Evolutionary conservation across 1,140 invertebrate genomes (phyloP), one percentile per base, ranked within the genome.

Genomic region (Microplitis mediator): DNA sequence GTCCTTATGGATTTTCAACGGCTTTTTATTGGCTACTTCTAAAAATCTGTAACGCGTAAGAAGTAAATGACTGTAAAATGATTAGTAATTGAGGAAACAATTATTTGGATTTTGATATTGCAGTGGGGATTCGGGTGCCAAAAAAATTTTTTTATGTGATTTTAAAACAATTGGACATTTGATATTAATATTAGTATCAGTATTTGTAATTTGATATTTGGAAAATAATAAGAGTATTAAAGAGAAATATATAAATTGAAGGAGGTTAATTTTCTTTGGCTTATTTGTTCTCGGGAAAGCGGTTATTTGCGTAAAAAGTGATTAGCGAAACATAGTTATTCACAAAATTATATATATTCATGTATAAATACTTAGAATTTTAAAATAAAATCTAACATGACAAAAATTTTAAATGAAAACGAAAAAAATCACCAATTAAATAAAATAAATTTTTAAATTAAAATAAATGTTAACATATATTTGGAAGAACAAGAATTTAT

Each of bases 261-360:
- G 16, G 52, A 66, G 51, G 52, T 51, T 51, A 66, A 31, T 69
- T 80, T 73, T 62, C 2, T 74, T 76, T 80, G 76, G 80, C 80
- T 81, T 81, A 78, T 63, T 81, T 76, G 80, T 83, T 76, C 75
- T 79, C 79, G 76, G 79, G 74, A 79, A 80, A 77, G 74, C 80
- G 75, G 74, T 79, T 77, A 77, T 82, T 81, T 79, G 74, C 77
- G 77, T 72, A 73, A 81, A 77, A 78, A 78, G 77, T 81, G 73
- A 79, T 81, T 71, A 63, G 35, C 69, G 35, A 61, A 58, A 71
- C 34, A 66, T 69, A 70, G n/a, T 61, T 71, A 71, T 56, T 71
- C 45, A 62, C 68, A 68, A 72, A 16, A 69, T 50, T 62, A 50
- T 50, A 23, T 14, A 45, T n/a, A 66, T 45, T 51, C 50, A 35